Base-by-base conservation (phyloP, 2,797 vertebrate genomes). In the Cynopterus sphinx region DNA sequence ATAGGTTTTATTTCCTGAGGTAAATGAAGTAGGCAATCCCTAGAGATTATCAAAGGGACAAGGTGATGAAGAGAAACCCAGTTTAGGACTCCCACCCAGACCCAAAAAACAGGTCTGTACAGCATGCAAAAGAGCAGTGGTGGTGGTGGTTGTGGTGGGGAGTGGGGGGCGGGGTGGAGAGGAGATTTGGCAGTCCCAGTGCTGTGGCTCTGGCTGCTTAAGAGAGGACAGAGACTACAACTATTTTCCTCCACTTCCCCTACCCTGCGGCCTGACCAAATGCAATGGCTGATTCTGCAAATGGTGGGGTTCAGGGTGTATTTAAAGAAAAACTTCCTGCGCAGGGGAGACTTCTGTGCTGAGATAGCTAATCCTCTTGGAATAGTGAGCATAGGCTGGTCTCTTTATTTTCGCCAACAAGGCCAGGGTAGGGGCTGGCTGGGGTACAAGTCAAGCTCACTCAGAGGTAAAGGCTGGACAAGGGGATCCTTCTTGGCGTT, bases 291-390 rank as follows among this genome's bases (percentile, higher is more conserved):
- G 74, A 55, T 53, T 79, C 59, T 82, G 71, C 61, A n/a, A 31
- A 17, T n/a, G 57, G 95, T 90, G 89, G 63, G 11, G 17, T 43
- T 79, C 59, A 63, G 96, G 57, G 74, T 97, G 36, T 96, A 95
- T 97, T 97, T 97, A 96, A 97, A 96, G 87, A 90, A 74, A 81
- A 82, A 70, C 93, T 94, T 97, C 95, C 89, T 94, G 91, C 28
- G 77, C 55, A 63, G 91, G 86, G 83, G 65, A 81, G 78, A 57
- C 7, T 28, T 94, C 89, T 87, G 26, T 89, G 70, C 83, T 70
- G 83, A 93, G 93, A 70, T 73, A 92, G 71, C 49, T 75, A 49
- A 83, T 68, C 39, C 17, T 97, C 95, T 83, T 24, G 24, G 89
- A 94, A 91, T 83, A 96, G 93, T 46, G 11, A 75, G 86, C 1